phyloP scores from a whole-genome alignment of 1,140 invertebrate species.

The Dreissena polymorpha region DNA sequence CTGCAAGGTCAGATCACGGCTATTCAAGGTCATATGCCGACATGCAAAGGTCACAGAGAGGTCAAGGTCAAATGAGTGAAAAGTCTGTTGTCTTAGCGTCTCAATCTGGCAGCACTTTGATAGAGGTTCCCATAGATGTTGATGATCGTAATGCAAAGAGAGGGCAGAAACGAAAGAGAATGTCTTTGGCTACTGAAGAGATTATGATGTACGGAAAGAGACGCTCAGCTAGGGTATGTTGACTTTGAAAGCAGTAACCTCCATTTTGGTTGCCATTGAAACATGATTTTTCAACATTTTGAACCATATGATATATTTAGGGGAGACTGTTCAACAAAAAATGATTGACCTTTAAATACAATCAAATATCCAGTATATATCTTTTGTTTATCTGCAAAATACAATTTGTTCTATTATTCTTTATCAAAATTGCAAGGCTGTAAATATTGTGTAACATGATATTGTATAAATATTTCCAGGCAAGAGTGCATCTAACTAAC shows the following conservation, averaged over 20 bases:
- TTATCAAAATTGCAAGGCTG: too few species aligned
- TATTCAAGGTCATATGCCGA: conserved; percentile 37
- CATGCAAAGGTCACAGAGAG: conserved; percentile 15
- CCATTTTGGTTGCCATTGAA: too few species aligned
- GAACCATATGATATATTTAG: too few species aligned
- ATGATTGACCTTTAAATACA: too few species aligned
- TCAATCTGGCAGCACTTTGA: conserved; percentile 10
- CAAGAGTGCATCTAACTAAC: too few species aligned
- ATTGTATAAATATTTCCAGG: too few species aligned
- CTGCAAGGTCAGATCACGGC: conserved; percentile 20
- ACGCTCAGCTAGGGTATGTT: conserved; percentile 40
- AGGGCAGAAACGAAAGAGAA: conserved; percentile 21
- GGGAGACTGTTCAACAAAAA: too few species aligned
- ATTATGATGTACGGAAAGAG: conserved; percentile 44
- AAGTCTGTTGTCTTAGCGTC: conserved; percentile 11
- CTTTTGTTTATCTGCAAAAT: too few species aligned
- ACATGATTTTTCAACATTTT: too few species aligned
- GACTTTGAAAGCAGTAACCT: neutral
- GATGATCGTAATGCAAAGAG: conserved; percentile 34
- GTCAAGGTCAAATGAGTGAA: neutral
- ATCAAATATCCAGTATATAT: too few species aligned
- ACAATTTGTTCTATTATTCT: too few species aligned
- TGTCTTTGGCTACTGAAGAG: conserved; percentile 36
- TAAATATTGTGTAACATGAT: too few species aligned
- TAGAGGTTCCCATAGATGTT: conserved; percentile 36